Evolutionary conservation across 2,888 invertebrate genomes (phyloP), one percentile per base, ranked within the genome.

Genomic region (Meghimatium bilineatum): DNA sequence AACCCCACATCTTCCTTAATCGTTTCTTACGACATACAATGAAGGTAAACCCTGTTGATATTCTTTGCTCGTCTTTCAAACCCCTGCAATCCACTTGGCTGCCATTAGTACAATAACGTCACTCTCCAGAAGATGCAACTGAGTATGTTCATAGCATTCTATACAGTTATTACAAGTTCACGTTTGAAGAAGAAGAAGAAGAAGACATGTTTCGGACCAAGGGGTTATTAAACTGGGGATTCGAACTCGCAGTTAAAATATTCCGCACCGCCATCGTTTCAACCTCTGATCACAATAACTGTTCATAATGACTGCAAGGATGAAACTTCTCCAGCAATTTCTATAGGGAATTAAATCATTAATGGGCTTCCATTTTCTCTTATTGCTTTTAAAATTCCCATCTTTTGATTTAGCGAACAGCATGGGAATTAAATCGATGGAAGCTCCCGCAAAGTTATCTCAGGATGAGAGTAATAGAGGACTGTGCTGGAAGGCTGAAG

Each of bases 311-410:
- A 12, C 72, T 29, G 38, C n/a, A 49, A 44, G 44, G n/a, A 34
- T 49, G 72, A 72, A 72, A 72, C 72, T 72, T 72, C 49, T 49
- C 72, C 44, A 10, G 44, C 72, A 8, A 72, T 72, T 72, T 72
- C 72, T 72, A 72, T 29, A 44, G 72, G 72, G 72, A 72, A 72
- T 72, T 72, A 72, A 72, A 72, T 72, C 72, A 72, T 72, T 72
- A 72, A 72, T 72, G 72, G 72, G 29, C 72, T 29, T 72, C 72
- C 72, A 44, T 72, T 44, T 72, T 72, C 72, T 72, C 44, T 14
- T 36, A 49, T 44, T 72, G 44, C 72, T 72, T 72, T 44, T 72
- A 44, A 72, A 44, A 72, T 72, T 72, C 44, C 44, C 44, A 72
- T 72, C 72, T 72, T 72, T 72, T 72, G 72, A 72, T 72, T 72